Evolutionary conservation across 2,113 vertebrate genomes (phyloP), one percentile per base, ranked within the genome.

Genomic region (Cebidichthys violaceus): DNA sequence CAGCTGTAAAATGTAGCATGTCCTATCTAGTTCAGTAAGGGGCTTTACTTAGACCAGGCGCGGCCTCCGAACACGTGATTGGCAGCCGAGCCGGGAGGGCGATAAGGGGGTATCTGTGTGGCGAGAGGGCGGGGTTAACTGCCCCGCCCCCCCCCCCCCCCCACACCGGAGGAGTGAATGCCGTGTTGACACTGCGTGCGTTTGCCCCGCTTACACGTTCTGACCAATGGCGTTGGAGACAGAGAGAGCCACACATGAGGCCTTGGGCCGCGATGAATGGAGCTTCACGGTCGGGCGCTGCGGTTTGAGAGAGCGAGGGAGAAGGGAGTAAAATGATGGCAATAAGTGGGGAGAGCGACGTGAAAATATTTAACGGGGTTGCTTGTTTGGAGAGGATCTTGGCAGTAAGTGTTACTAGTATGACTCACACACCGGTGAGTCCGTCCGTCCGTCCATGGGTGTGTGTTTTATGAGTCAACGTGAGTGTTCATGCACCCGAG

Each of bases 1-100:
- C 67, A 88, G 81, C 79, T 93, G 92, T 82, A 78, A 91, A 86
- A 90, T 92, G 20, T 89, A 87, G 52, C 92, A 85, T 77, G 76
- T 88, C 90, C 89, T 82, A 14, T 85, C 86, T 24, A 92, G 83
- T 47, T 88, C 57, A 71, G 71, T 47, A 37, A 75, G 75, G 59
- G 57, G 74, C 89, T 90, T 88, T 79, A 85, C 86, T 89, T 82
- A 89, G 91, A 70, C 57, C 45, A 52, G 84, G 79, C 77, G 73
- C 33, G 80, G 80, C 33, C 72, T 80, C 37, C 0, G 0, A 57
- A 37, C 79, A 81, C 45, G 52, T 85, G 87, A 89, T 61, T 68
- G 62, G 55, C 86, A 74, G 80, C 72, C 3, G 4, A 50, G 73
- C 75, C 37, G 9, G 10, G 64, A 29, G 52, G 66, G n/a, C 8